Percentiles rank a stretch among this genome's conserved stretches.
These are phyloP conservation scores for Chalcosyrphus nemorum DNA, from an alignment of 2,888 invertebrate species.

Conservation along the genomic window DNA sequence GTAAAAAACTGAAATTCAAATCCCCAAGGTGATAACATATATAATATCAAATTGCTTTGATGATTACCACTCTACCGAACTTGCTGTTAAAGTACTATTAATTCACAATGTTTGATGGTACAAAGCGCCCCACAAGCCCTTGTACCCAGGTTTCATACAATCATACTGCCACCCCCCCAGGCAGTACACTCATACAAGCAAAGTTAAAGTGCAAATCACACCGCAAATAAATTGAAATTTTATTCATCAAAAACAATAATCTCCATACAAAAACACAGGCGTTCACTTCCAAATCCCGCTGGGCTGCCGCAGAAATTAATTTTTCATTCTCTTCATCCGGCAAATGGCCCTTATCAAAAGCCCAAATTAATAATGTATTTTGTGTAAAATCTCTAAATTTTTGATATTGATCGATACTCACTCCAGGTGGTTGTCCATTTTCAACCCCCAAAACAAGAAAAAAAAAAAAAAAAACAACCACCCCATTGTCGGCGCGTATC, in stretches of 20 bases:
- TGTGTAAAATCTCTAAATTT: constrained; percentile 70
- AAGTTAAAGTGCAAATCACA: constrained; percentile 59
- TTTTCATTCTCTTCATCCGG: constrained; percentile 59
- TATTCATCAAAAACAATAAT: constrained; percentile 71
- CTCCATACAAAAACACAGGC: constrained; percentile 25
- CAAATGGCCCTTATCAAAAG: constrained; percentile 67
- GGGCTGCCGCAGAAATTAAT: constrained; percentile 63
- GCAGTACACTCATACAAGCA: neutral
- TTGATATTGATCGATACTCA: constrained; percentile 57
- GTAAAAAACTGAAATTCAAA: neutral
- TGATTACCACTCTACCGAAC: constrained; percentile 11
- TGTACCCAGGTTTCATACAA: neutral
- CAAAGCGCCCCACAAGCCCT: neutral
- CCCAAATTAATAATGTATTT: constrained; percentile 68
- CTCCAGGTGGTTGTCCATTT: neutral
- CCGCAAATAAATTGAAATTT: constrained; percentile 72
- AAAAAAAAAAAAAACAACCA: neutral
- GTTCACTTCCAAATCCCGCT: constrained; percentile 14
- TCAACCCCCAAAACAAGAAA: too few species aligned
- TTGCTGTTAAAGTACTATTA: neutral
- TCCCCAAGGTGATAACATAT: constrained; percentile 11
- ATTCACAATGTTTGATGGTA: constrained; percentile 29
- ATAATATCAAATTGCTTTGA: constrained; percentile 25
- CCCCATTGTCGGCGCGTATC: neutral
- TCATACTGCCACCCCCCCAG: neutral